phyloP scores from a whole-genome alignment of 1,140 invertebrate genomes.

The Anastatus disparis region DNA sequence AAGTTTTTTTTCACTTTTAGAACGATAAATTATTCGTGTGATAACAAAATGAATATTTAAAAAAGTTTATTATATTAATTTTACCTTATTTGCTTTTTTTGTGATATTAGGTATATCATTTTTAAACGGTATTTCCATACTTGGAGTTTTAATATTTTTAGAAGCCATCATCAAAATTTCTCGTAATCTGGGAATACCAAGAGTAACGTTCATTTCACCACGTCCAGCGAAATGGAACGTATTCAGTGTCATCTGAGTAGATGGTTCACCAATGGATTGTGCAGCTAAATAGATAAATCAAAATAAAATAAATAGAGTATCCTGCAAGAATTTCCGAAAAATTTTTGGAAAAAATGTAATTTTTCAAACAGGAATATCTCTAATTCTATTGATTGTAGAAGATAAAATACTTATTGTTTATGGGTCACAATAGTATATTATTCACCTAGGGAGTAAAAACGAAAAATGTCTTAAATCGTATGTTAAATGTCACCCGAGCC shows the following conservation, averaged over 20 bases:
- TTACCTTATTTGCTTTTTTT: conserved; percentile 76
- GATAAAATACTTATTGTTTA: no score
- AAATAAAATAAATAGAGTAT: no score
- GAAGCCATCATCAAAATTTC: conserved; percentile 98
- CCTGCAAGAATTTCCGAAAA: no score
- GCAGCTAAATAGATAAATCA: conserved; percentile 81
- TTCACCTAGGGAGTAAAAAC: no score
- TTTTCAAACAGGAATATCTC: no score
- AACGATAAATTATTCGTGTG: no score
- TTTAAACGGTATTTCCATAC: conserved; percentile 91
- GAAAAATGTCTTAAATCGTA: no score
- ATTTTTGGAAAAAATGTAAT: no score
- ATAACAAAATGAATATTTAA: no score
- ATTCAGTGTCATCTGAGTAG: conserved; percentile 97
- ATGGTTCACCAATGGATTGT: conserved; percentile 93
- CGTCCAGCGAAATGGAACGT: conserved; percentile 99
- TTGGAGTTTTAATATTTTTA: conserved; percentile 92
- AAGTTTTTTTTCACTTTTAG: not conserved
- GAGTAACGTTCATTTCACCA: conserved; percentile 99
- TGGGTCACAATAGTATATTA: no score
- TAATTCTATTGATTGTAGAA: no score
- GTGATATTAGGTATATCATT: conserved; percentile 66
- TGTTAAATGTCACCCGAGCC: no score
- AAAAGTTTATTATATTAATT: not conserved
- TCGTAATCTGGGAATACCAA: conserved; percentile 94